Percentiles rank a stretch among this genome's conserved stretches.
These are phyloP conservation scores for Catostylus mosaicus DNA, from an alignment of 30 jellyfish, hydroid and myxozoan genomes.

Conservation along the genomic window DNA sequence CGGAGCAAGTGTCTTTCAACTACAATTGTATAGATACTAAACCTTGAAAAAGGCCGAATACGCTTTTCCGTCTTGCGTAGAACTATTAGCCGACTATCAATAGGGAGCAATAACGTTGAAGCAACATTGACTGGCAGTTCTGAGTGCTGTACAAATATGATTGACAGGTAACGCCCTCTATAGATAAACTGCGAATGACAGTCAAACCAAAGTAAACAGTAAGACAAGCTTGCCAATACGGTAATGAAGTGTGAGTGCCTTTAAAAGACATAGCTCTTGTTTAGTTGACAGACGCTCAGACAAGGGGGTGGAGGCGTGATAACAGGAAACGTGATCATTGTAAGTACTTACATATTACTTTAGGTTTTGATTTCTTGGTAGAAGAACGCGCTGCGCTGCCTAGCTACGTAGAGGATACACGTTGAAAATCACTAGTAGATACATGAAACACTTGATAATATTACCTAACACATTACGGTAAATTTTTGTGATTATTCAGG, in stretches of 20 bases:
- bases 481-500: too few relatives aligned
- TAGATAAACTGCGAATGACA: conserved; percentile 38
- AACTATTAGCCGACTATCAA: conserved; percentile 59
- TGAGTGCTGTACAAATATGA: conserved; percentile 1
- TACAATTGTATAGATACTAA: conserved; percentile 50
- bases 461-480: too few relatives aligned
- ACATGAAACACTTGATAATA: too few relatives aligned
- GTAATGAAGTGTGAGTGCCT: conserved; percentile 22
- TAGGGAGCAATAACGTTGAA: conserved; percentile 6
- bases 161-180: conserved; percentile 76
- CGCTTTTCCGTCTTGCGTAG: conserved; percentile 48
- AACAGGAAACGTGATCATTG: background rate
- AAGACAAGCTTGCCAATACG: conserved; percentile 60
- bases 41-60: conserved; percentile 67
- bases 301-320: conserved; percentile 44
- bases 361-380: too few relatives aligned
- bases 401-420: too few relatives aligned
- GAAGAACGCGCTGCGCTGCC: too few relatives aligned
- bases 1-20: conserved; percentile 64
- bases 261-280: conserved; percentile 28
- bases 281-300: background rate
- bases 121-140: conserved; percentile 19
- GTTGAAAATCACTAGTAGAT: too few relatives aligned
- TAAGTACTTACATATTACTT: too few relatives aligned
- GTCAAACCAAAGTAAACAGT: conserved; percentile 54